Evolutionary conservation across 2,888 invertebrate genomes (phyloP).

Genomic region (Sisyra nigra): DNA sequence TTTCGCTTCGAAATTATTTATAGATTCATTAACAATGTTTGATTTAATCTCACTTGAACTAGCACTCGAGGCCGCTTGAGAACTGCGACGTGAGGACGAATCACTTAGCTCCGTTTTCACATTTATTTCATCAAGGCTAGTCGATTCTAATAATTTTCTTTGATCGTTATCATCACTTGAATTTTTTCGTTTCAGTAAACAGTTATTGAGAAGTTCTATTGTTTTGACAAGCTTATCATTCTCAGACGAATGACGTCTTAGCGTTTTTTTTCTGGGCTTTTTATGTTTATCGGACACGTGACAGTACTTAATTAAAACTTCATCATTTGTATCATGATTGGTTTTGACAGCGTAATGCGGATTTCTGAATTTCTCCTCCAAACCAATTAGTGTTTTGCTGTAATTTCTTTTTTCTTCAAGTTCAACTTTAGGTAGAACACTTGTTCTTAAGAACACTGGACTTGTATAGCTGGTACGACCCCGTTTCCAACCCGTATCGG

Average conservation of each 20-base stretch:
- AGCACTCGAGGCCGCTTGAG: neutral
- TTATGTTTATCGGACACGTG: neutral
- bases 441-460: slow-evolving; percentile 3
- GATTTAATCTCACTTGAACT: neutral
- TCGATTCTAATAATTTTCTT: neutral
- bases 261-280: neutral
- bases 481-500: slow-evolving; percentile 28
- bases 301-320: neutral
- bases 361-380: slow-evolving; percentile 6
- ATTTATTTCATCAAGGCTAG: neutral
- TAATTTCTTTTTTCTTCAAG: neutral
- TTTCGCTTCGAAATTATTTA: slow-evolving; percentile 4
- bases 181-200: neutral
- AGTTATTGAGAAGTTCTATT: neutral
- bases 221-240: neutral
- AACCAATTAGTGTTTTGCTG: neutral
- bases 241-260: neutral
- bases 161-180: neutral
- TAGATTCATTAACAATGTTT: neutral
- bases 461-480: slow-evolving; percentile 6
- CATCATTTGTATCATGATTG: neutral
- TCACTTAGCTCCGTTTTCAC: no score
- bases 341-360: neutral
- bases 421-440: slow-evolving; percentile 2
- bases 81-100: neutral